A percentile compares a stretch with the other conserved stretches of the same genome.
Conservation (phyloP, 2,113 vertebrate genomes). For the Pterocles burchelli region DNA sequence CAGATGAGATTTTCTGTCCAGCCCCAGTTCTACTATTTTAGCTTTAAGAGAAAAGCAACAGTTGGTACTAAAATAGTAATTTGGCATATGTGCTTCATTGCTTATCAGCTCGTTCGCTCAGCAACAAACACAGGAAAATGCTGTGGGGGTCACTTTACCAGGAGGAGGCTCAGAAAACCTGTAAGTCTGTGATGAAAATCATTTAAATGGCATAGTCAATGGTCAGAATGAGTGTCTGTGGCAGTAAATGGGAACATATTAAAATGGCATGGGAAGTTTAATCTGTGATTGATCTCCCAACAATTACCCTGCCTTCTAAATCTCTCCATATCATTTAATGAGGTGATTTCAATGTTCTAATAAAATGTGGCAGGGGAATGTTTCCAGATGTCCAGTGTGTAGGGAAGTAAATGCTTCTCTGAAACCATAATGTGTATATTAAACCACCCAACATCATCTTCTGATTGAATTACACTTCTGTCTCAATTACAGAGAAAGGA, state of each 20-base stretch:
- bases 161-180: conserved; percentile 20
- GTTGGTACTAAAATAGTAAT: background rate
- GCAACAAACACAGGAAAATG: conserved; percentile 22
- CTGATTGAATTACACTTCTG: background rate
- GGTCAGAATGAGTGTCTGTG: conserved; percentile 12
- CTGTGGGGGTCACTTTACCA: background rate
- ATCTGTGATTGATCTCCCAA: conserved; percentile 29
- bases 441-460: background rate
- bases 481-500: conserved; percentile 1
- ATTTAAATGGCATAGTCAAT: background rate
- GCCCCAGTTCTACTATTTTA: background rate
- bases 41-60: background rate
- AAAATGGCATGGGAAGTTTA: conserved; percentile 14
- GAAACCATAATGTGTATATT: background rate
- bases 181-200: conserved; percentile 27
- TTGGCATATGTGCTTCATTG: background rate
- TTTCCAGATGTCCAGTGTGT: conserved; percentile 45
- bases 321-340: conserved; percentile 34
- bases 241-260: conserved; percentile 34
- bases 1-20: background rate
- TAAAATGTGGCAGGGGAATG: conserved; percentile 48
- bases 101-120: background rate
- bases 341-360: conserved; percentile 61
- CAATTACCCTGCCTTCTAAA: conserved; percentile 32
- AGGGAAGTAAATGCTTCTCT: conserved; percentile 21